A percentile compares a stretch with the other conserved stretches of the same genome.
Conservation (phyloP, 1,140 invertebrate genomes). For the Drosophila sp. region DNA sequence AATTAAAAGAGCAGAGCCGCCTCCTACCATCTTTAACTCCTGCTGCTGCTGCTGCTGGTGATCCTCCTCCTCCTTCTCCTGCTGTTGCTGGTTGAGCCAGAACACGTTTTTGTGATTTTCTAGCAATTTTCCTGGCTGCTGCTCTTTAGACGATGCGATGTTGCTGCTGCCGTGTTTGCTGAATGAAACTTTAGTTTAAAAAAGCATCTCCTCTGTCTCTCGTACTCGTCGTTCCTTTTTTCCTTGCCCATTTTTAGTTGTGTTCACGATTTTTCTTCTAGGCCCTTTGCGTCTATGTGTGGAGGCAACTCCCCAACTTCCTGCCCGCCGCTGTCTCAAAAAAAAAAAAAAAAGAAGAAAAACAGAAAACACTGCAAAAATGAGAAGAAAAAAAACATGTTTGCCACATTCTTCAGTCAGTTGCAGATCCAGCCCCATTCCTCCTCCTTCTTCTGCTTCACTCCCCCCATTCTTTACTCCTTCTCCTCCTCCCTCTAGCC, state of each 20-base stretch:
- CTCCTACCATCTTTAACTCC: neutral
- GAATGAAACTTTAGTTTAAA: slow-evolving; percentile 67
- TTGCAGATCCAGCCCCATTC: slow-evolving; percentile 31
- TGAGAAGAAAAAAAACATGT: slow-evolving; percentile 65
- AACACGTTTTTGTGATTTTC: slow-evolving; percentile 82
- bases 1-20: slow-evolving; percentile 50
- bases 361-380: neutral
- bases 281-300: slow-evolving; percentile 56
- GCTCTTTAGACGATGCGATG: slow-evolving; percentile 7
- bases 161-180: slow-evolving; percentile 41
- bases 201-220: slow-evolving; percentile 32
- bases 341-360: neutral
- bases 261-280: slow-evolving; percentile 73
- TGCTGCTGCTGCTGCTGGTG: no score
- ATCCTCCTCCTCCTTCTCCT: neutral
- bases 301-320: slow-evolving; percentile 73
- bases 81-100: slow-evolving; percentile 12
- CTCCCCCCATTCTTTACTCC: slow-evolving; percentile 14
- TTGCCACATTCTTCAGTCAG: slow-evolving; percentile 75
- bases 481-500: slow-evolving; percentile 7
- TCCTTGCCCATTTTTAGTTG: slow-evolving; percentile 66
- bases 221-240: slow-evolving; percentile 41
- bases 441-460: slow-evolving; percentile 1
- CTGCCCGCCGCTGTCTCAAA: slow-evolving; percentile 42
- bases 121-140: slow-evolving; percentile 73